Percentiles rank a stretch among this genome's conserved stretches.
These are phyloP conservation scores for Ophion slaviceki DNA, from an alignment of 2,888 invertebrate genomes.

Conservation along the genomic window DNA sequence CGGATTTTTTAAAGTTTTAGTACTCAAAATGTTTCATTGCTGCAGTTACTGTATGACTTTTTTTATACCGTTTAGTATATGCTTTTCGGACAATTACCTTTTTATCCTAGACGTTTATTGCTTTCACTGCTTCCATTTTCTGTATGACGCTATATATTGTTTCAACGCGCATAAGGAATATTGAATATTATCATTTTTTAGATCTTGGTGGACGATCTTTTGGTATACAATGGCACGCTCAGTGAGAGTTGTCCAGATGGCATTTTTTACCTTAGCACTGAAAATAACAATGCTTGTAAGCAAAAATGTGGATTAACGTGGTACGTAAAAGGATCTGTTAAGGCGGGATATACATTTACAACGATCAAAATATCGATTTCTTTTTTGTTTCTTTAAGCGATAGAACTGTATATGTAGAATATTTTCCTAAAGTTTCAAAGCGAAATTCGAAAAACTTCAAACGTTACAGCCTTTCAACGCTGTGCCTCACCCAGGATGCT, in stretches of 20 bases:
- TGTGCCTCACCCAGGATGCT: too few relatives aligned
- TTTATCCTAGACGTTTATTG: not conserved
- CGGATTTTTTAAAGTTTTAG: not conserved
- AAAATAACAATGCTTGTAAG: slow-evolving; percentile 68
- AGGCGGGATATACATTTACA: too few relatives aligned
- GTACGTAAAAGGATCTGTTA: slow-evolving; percentile 70
- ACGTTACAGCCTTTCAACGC: too few relatives aligned
- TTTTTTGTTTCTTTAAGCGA: too few relatives aligned
- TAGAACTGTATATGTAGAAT: too few relatives aligned
- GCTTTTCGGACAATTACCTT: too few relatives aligned
- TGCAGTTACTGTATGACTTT: too few relatives aligned
- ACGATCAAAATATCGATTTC: too few relatives aligned
- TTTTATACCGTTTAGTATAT: too few relatives aligned
- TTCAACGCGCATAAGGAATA: not conserved
- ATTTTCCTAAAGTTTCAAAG: too few relatives aligned
- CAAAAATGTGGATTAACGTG: slow-evolving; percentile 52
- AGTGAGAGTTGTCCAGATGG: slow-evolving; percentile 77
- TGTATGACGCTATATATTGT: not conserved
- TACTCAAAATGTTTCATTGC: too few relatives aligned
- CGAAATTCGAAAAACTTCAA: too few relatives aligned
- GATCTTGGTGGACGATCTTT: slow-evolving; percentile 92
- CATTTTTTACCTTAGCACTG: slow-evolving; percentile 80
- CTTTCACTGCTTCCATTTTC: not conserved
- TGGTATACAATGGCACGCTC: slow-evolving; percentile 91
- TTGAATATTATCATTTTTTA: slow-evolving; percentile 76